A percentile compares a stretch with the other conserved stretches of the same genome.
Evolutionary conservation across 1,140 invertebrate genomes (phyloP).

Genomic region (Euborellia annulipes): DNA sequence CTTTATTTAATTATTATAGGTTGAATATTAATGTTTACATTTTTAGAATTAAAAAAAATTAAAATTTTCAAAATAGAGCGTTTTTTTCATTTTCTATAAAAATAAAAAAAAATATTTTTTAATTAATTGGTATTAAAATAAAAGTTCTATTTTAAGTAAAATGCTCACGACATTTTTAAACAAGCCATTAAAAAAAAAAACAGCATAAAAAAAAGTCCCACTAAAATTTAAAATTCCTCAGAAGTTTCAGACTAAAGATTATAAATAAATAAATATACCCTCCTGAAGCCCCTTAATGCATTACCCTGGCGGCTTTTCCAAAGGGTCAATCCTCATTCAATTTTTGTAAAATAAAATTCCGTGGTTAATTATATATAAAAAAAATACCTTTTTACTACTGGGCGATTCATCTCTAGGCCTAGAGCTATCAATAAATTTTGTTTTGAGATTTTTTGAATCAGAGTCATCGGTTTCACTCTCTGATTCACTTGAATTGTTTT

Average conservation of each 20-base stretch:
- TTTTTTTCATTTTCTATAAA: conserved; percentile 6
- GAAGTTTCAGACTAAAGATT: conserved; percentile 1
- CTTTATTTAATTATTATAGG: too few relatives aligned
- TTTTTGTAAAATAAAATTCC: background rate
- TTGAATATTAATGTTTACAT: too few relatives aligned
- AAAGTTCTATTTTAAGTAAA: background rate
- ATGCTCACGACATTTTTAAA: background rate
- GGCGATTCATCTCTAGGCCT: conserved; percentile 75
- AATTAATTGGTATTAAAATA: conserved; percentile 2
- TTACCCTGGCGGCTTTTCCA: background rate
- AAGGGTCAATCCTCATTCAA: background rate
- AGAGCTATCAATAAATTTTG: conserved; percentile 47
- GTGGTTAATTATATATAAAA: background rate
- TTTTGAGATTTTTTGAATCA: conserved; percentile 28
- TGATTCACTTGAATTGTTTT: conserved; percentile 29
- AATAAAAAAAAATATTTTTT: conserved; percentile 2
- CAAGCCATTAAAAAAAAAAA: background rate
- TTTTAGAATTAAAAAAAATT: too few relatives aligned
- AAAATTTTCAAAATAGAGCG: too few relatives aligned
- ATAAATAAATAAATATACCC: conserved; percentile 3
- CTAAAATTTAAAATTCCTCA: background rate
- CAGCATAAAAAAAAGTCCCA: conserved; percentile 5
- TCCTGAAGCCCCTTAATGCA: background rate
- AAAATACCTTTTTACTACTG: conserved; percentile 58
- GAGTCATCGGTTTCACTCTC: conserved; percentile 29